Conservation (phyloP, 1,140 invertebrate genomes). For the Cydia fagiglandana region DNA sequence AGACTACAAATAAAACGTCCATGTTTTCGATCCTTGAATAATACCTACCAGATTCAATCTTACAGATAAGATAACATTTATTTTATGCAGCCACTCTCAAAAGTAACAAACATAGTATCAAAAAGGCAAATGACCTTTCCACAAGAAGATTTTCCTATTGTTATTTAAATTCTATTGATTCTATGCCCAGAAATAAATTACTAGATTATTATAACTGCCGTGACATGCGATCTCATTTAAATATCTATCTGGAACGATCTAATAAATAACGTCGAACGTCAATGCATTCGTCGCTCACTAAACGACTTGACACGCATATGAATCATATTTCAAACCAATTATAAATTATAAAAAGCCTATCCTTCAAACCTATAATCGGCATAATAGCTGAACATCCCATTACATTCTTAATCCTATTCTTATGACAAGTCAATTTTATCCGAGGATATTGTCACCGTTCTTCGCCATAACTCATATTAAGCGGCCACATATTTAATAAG, state of each 20-base stretch:
- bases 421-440: constrained; percentile 68
- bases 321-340: constrained; percentile 71
- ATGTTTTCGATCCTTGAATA: neutral
- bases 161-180: constrained; percentile 25
- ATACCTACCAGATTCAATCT: neutral
- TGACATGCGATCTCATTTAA: constrained; percentile 42
- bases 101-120: neutral
- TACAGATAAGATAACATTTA: neutral
- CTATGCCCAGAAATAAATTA: constrained; percentile 45
- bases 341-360: constrained; percentile 61
- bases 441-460: constrained; percentile 61
- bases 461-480: constrained; percentile 68
- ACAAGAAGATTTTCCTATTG: constrained; percentile 23
- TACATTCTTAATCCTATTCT: constrained; percentile 69
- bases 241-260: constrained; percentile 37
- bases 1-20: no score
- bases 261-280: constrained; percentile 46
- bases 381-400: constrained; percentile 42
- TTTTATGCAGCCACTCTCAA: neutral
- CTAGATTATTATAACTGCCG: constrained; percentile 40
- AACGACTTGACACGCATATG: constrained; percentile 53
- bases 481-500: constrained; percentile 62
- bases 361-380: constrained; percentile 53
- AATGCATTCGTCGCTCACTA: constrained; percentile 31
- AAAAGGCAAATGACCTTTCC: constrained; percentile 12